Percentiles rank a stretch among this genome's conserved stretches.
These are phyloP conservation scores for Hyposoter didymator DNA, from an alignment of 2,888 invertebrate genomes.

Conservation along the genomic window DNA sequence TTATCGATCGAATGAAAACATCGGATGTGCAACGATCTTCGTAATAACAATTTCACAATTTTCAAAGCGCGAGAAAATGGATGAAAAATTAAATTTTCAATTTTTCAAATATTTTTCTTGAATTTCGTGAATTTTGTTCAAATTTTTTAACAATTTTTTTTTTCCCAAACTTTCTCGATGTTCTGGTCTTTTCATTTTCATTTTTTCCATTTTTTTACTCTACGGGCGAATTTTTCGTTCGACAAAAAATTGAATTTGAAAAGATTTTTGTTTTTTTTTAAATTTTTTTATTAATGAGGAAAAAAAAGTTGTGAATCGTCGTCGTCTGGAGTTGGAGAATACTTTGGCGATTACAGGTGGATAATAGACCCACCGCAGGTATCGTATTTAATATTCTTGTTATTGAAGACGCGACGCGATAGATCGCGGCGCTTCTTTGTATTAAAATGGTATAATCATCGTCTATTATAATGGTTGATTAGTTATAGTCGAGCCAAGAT, in stretches of 20 bases:
- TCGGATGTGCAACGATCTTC: conserved; percentile 20
- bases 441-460: conserved; percentile 42
- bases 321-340: conserved; percentile 36
- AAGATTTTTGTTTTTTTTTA: conserved; percentile 17
- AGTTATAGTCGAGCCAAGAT: conserved; percentile 25
- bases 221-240: background rate
- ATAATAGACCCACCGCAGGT: conserved; percentile 48
- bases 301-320: conserved; percentile 41
- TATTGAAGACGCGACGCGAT: conserved; percentile 48
- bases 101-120: background rate
- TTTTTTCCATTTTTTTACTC: background rate
- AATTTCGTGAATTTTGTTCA: too few relatives aligned
- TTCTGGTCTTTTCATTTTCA: background rate
- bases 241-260: background rate
- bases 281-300: conserved; percentile 3
- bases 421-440: conserved; percentile 30
- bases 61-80: background rate
- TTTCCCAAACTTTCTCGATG: background rate
- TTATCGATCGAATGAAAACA: background rate
- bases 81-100: background rate
- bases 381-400: conserved; percentile 58
- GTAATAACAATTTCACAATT: background rate
- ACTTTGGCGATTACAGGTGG: conserved; percentile 33
- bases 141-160: background rate
- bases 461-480: conserved; percentile 51